These are phyloP conservation scores for Platalea minor DNA, from an alignment of 2,797 vertebrate species.

Conservation along the genomic window DNA sequence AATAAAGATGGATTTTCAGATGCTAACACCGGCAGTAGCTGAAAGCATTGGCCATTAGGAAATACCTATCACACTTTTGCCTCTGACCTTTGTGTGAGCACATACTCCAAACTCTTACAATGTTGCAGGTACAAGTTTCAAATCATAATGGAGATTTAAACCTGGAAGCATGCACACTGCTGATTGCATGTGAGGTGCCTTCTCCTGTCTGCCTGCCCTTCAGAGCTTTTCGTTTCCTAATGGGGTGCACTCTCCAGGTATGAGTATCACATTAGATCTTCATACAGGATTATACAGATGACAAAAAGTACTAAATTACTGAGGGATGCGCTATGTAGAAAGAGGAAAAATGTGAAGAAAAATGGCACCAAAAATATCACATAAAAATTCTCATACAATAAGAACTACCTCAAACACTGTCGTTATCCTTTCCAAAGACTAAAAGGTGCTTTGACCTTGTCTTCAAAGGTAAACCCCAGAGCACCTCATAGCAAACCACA, in stretches of 20 bases:
- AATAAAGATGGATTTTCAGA: neutral
- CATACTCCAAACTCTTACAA: neutral
- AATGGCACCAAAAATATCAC: neutral
- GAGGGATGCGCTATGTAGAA: neutral
- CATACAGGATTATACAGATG: neutral
- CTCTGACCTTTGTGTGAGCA: neutral
- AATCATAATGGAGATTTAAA: neutral
- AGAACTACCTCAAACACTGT: neutral
- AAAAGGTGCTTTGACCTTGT: slow-evolving; percentile 1
- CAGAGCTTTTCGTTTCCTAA: neutral
- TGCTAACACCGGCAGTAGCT: neutral
- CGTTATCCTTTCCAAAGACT: neutral
- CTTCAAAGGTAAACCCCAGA: slow-evolving; percentile 1
- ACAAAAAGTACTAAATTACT: slow-evolving; percentile 15
- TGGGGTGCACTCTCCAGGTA: neutral
- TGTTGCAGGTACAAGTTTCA: neutral
- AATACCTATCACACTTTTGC: neutral
- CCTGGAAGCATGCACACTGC: neutral
- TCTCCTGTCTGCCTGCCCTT: neutral
- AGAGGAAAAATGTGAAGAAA: neutral
- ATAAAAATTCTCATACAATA: neutral
- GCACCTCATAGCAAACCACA: neutral
- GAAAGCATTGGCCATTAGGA: neutral
- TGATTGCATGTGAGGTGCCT: neutral
- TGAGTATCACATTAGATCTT: neutral